Conservation (phyloP, 2,888 invertebrate species). For the Biston stratarius region DNA sequence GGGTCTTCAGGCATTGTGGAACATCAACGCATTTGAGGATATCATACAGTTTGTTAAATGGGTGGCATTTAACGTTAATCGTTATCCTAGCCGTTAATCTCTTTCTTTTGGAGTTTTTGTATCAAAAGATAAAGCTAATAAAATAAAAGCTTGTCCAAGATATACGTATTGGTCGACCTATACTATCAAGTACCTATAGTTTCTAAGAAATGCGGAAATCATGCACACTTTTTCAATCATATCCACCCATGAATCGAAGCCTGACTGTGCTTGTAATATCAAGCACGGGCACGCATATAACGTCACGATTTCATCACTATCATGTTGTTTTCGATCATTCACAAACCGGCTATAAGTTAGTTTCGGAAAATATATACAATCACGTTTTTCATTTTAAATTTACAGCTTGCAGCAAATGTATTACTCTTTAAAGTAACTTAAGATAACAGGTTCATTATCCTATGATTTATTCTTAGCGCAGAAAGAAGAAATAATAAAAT, state of each 20-base stretch:
- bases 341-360: not conserved
- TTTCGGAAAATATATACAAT: not conserved
- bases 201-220: no score
- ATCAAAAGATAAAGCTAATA: no score
- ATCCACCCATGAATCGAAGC: not conserved
- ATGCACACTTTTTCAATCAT: no score
- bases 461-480: slow-evolving; percentile 2
- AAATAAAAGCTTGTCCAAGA: no score
- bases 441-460: slow-evolving; percentile 2
- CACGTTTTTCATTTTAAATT: not conserved
- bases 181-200: no score
- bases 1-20: no score
- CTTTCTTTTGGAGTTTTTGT: no score
- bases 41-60: no score
- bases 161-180: no score
- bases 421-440: slow-evolving; percentile 1
- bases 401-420: not conserved
- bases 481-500: slow-evolving; percentile 2
- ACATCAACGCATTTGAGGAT: no score
- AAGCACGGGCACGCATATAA: slow-evolving; percentile 4
- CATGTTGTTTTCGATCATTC: slow-evolving; percentile 7
- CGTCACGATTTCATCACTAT: slow-evolving; percentile 26
- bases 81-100: no score
- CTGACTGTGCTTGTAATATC: not conserved
- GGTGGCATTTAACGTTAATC: no score